phyloP scores from a whole-genome alignment of 1,140 invertebrate species.

The Callitettix versicolor region DNA sequence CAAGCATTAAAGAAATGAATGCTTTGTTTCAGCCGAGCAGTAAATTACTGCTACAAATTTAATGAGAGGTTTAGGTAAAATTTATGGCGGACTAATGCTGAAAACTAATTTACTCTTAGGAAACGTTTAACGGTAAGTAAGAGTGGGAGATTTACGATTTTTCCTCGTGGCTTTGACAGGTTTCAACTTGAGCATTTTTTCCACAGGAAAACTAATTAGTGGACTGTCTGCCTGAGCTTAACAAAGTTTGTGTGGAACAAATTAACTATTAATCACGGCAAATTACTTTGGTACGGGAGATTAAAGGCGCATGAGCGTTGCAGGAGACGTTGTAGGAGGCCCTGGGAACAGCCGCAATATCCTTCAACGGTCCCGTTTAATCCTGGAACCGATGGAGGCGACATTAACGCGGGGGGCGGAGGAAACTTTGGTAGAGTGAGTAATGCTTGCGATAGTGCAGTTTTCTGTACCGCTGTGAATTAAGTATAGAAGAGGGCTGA shows the following conservation, averaged over 20 bases:
- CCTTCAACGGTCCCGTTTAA: too few relatives aligned
- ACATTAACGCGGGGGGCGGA: background rate
- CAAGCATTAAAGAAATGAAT: too few relatives aligned
- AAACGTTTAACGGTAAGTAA: slow-evolving; percentile 10
- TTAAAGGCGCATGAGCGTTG: background rate
- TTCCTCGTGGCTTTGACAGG: slow-evolving; percentile 7
- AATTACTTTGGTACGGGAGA: background rate
- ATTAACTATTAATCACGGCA: slow-evolving; percentile 13
- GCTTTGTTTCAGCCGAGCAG: too few relatives aligned
- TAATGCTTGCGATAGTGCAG: slow-evolving; percentile 13
- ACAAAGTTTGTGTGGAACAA: slow-evolving; percentile 12
- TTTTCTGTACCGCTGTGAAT: slow-evolving; percentile 12
- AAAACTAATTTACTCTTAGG: slow-evolving; percentile 1
- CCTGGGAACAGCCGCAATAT: too few relatives aligned
- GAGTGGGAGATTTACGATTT: slow-evolving; percentile 8
- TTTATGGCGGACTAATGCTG: background rate
- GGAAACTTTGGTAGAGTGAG: background rate
- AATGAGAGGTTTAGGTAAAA: too few relatives aligned
- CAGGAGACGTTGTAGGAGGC: background rate
- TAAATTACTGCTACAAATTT: too few relatives aligned
- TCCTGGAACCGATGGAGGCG: too few relatives aligned
- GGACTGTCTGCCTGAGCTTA: slow-evolving; percentile 7
- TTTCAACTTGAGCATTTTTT: slow-evolving; percentile 13
- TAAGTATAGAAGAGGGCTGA: background rate
- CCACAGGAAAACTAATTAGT: slow-evolving; percentile 11